Base-by-base conservation (phyloP, 2,113 vertebrate genomes). In the Rhipidura dahli region DNA sequence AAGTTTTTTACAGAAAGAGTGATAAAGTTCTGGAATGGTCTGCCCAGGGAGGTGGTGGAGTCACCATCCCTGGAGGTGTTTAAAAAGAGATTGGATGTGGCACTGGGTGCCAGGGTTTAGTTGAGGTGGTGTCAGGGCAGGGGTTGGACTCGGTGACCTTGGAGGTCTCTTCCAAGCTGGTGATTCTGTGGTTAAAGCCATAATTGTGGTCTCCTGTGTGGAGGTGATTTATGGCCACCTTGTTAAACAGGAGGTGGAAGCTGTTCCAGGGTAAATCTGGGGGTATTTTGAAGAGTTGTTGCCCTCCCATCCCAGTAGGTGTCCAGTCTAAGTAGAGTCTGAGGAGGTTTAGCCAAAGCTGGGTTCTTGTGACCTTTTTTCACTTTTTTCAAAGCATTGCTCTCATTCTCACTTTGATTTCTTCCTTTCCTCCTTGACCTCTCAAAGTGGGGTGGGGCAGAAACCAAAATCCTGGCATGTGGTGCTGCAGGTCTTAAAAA, bases 341-440 rank as follows among this genome's bases (percentile, higher is more conserved):
- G 37, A 73, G 37, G 14, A 69, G 4, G 1, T 72, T 61, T 20
- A 66, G 72, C 51, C 31, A 20, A 83, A 84, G 14, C 22, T 91
- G 40, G 5, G 3, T 42, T n/a, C 42, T 72, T 2, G 0, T 33
- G 22, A 23, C 3, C 11, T 61, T 44, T 53, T 60, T 22, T 31
- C 13, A 24, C 12, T 37, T 9, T 44, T 40, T 60, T 76, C 33
- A 40, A 56, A 76, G 33, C 5, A 1, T 26, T 77, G 16, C 7
- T 83, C 27, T 56, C 10, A 18, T 28, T 75, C 9, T 42, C 23
- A 2, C 17, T 79, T 73, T 45, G 5, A 47, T 77, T 44, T 57
- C 16, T 68, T 77, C 73, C 17, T 65, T 83, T 49, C 14, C 3
- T 4, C 9, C 2, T 54, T 1, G 4, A 10, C 28, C 9, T 89